Evolutionary conservation across 2,113 vertebrate species (phyloP).

Genomic region (Podarcis muralis): DNA sequence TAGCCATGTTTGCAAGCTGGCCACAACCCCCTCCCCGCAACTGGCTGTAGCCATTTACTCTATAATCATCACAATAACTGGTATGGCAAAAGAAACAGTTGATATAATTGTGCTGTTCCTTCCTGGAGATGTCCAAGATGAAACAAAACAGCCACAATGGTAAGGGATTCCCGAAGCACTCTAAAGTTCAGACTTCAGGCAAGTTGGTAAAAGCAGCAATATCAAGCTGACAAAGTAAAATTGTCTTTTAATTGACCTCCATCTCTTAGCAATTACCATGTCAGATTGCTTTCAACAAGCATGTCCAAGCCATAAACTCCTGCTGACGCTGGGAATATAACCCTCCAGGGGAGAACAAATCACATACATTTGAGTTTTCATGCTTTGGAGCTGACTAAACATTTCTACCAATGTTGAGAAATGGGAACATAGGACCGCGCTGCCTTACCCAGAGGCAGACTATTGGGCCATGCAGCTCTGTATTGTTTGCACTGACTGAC

Average conservation of each 20-base stretch:
- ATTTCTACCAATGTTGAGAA: conserved; percentile 1
- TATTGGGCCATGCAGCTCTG: too few relatives aligned
- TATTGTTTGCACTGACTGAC: too few relatives aligned
- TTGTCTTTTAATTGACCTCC: conserved; percentile 28
- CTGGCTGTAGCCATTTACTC: neutral
- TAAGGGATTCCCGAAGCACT: conserved; percentile 26
- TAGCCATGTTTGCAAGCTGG: neutral
- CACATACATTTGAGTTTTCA: conserved; percentile 11
- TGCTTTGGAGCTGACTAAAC: conserved; percentile 5
- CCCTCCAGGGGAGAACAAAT: conserved; percentile 16
- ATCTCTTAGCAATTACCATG: conserved; percentile 31
- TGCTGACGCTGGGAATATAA: conserved; percentile 27
- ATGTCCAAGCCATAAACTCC: conserved; percentile 5
- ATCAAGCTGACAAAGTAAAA: conserved; percentile 21
- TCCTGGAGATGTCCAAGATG: neutral
- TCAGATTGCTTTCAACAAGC: conserved; percentile 26
- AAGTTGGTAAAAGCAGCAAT: conserved; percentile 36
- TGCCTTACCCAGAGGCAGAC: too few relatives aligned
- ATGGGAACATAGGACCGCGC: neutral
- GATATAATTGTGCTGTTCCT: conserved; percentile 30
- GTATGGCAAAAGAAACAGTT: neutral
- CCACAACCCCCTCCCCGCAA: neutral
- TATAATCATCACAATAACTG: neutral
- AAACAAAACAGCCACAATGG: neutral
- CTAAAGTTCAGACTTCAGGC: conserved; percentile 50